phyloP scores from a whole-genome alignment of 2,113 vertebrate genomes.

The Peromyscus californicus region DNA sequence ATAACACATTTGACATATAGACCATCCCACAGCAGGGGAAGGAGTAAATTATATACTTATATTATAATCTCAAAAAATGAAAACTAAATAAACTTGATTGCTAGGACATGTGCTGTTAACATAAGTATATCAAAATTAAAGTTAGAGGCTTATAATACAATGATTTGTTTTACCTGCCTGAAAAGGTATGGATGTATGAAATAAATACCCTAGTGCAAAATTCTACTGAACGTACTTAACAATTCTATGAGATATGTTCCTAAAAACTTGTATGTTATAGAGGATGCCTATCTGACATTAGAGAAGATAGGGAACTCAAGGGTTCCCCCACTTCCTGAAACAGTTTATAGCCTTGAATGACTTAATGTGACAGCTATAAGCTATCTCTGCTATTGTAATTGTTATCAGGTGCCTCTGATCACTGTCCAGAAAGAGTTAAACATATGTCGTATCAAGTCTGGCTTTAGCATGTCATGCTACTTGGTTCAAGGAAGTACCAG shows the following conservation, averaged over 20 bases:
- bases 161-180: conserved; percentile 9
- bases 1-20: too few relatives aligned
- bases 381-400: neutral
- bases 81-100: neutral
- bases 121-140: conserved; percentile 16
- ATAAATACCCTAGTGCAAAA: conserved; percentile 43
- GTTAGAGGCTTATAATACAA: conserved; percentile 4
- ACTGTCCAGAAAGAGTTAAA: neutral
- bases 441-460: neutral
- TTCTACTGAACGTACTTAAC: neutral
- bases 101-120: neutral
- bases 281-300: neutral
- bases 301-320: neutral
- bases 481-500: neutral
- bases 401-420: neutral
- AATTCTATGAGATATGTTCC: neutral
- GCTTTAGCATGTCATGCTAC: neutral
- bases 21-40: too few relatives aligned
- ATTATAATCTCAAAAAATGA: neutral
- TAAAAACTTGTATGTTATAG: neutral
- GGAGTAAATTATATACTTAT: neutral
- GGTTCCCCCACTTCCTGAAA: neutral
- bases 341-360: conserved; percentile 1
- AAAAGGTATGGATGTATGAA: neutral
- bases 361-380: neutral